Conservation (phyloP, 2,888 invertebrate genomes). For the Noctua comes region DNA sequence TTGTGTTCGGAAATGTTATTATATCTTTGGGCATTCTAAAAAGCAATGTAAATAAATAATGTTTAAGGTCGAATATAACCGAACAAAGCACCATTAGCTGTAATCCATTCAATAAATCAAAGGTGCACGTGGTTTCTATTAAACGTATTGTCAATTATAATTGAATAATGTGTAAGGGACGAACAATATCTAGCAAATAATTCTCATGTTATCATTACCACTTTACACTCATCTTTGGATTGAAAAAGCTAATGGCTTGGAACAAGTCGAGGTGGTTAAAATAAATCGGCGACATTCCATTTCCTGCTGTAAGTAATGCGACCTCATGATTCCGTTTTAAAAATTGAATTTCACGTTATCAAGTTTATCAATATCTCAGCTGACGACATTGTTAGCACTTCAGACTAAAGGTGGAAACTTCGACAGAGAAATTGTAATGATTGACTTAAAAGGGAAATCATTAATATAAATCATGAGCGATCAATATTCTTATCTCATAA, state of each 20-base stretch:
- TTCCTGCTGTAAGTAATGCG: conserved; percentile 83
- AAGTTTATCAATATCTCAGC: conserved; percentile 56
- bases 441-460: background rate
- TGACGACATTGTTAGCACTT: conserved; percentile 30
- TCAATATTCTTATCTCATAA: conserved; percentile 63
- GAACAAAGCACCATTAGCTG: conserved; percentile 5
- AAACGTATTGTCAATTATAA: conserved; percentile 34
- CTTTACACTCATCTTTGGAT: conserved; percentile 85
- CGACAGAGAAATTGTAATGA: conserved; percentile 29
- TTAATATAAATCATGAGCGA: conserved; percentile 28
- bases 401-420: conserved; percentile 9
- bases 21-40: conserved; percentile 16
- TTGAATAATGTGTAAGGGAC: conserved; percentile 50
- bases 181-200: conserved; percentile 63
- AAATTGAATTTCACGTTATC: conserved; percentile 72
- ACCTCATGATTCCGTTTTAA: conserved; percentile 82
- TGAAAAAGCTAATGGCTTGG: conserved; percentile 88
- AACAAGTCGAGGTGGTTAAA: conserved; percentile 87
- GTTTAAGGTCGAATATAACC: conserved; percentile 13
- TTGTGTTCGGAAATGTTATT: conserved; percentile 34
- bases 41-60: conserved; percentile 25
- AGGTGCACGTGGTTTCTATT: conserved; percentile 10
- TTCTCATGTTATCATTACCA: conserved; percentile 80
- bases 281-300: conserved; percentile 88
- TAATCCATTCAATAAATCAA: conserved; percentile 27